phyloP scores from a whole-genome alignment of 2,113 vertebrate species.

The Osmerus eperlanus region DNA sequence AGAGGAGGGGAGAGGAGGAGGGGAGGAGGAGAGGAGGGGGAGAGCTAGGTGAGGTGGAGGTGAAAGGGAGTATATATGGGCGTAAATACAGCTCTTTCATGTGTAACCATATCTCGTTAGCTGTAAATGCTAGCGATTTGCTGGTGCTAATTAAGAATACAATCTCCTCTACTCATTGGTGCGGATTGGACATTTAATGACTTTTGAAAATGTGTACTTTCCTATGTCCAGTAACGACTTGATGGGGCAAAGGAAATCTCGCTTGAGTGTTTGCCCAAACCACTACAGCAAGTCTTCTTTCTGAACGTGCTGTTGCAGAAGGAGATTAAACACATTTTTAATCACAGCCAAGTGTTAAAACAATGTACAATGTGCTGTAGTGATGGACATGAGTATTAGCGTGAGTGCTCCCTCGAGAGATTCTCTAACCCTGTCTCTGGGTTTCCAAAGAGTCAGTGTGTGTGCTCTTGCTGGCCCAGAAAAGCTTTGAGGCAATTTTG shows the following conservation, averaged over 20 bases:
- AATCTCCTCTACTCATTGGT: conserved; percentile 5
- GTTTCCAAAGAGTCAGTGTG: neutral
- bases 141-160: conserved; percentile 26
- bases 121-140: conserved; percentile 21
- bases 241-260: neutral
- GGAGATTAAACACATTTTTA: neutral
- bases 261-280: neutral
- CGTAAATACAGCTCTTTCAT: conserved; percentile 12
- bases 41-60: neutral
- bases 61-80: neutral
- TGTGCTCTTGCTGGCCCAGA: conserved; percentile 29
- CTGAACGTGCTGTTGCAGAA: neutral
- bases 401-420: neutral
- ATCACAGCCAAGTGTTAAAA: no score
- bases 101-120: conserved; percentile 22
- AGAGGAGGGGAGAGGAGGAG: neutral
- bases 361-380: no score
- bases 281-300: neutral
- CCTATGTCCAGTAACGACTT: neutral
- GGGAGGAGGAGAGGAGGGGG: neutral
- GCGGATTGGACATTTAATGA: conserved; percentile 13
- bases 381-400: neutral
- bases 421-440: conserved; percentile 6
- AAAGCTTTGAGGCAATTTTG: conserved; percentile 52
- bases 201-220: neutral